These are phyloP conservation scores for Macquaria ambigua DNA, from an alignment of 2,113 vertebrate species.

Conservation along the genomic window DNA sequence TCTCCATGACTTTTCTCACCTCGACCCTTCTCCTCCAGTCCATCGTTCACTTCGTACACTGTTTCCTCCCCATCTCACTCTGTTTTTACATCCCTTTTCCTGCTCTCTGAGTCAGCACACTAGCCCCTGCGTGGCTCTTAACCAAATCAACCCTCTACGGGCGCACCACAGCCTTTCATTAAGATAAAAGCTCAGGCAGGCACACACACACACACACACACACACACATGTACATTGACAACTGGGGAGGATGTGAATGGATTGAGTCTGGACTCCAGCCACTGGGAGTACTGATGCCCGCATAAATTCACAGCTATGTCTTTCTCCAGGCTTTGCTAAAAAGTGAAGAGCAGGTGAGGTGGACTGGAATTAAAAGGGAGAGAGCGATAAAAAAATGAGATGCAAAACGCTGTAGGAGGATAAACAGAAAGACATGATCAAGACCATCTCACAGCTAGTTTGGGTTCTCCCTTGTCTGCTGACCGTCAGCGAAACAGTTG, in stretches of 20 bases:
- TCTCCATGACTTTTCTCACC: slow-evolving; percentile 51
- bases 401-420: slow-evolving; percentile 1
- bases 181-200: slow-evolving; percentile 81
- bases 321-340: slow-evolving; percentile 28
- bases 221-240: slow-evolving; percentile 10
- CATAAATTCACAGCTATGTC: slow-evolving; percentile 27
- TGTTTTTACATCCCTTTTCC: slow-evolving; percentile 59
- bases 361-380: slow-evolving; percentile 10
- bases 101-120: slow-evolving; percentile 79
- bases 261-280: slow-evolving; percentile 44
- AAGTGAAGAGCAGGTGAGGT: slow-evolving; percentile 13
- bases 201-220: slow-evolving; percentile 36
- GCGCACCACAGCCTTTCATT: slow-evolving; percentile 72
- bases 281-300: slow-evolving; percentile 15
- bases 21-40: slow-evolving; percentile 44
- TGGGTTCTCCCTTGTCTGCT: slow-evolving; percentile 34
- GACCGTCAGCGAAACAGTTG: slow-evolving; percentile 24
- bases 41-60: slow-evolving; percentile 47
- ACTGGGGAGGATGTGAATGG: slow-evolving; percentile 54
- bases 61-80: slow-evolving; percentile 32
- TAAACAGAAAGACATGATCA: slow-evolving; percentile 18
- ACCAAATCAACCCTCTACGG: slow-evolving; percentile 72
- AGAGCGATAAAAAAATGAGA: neutral
- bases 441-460: slow-evolving; percentile 16
- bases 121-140: slow-evolving; percentile 57